A percentile compares a stretch with the other conserved stretches of the same genome.
phyloP scores from a whole-genome alignment of 1,140 invertebrate genomes.

The Philotrypesis tridentata region DNA sequence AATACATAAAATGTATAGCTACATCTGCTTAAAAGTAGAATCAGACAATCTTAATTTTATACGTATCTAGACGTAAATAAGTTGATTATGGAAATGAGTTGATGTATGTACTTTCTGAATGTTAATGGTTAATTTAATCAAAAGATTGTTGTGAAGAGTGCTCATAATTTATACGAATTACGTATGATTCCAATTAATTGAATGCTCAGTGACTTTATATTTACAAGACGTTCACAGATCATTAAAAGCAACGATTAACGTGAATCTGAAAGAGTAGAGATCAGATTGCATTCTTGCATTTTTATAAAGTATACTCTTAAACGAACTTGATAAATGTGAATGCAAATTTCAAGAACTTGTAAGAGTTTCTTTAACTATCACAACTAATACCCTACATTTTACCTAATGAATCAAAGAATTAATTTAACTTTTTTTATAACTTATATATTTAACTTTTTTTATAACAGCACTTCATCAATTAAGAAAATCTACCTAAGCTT shows the following conservation, averaged over 20 bases:
- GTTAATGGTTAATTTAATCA: conserved; percentile 41
- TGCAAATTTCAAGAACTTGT: conserved; percentile 14
- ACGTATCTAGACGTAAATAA: conserved; percentile 47
- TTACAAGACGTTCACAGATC: conserved; percentile 48
- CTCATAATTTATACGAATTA: conserved; percentile 35
- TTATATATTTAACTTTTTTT: conserved; percentile 3
- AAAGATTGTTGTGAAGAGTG: conserved; percentile 22
- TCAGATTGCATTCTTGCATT: conserved; percentile 47
- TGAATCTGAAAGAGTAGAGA: conserved; percentile 50
- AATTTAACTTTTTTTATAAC: conserved; percentile 11
- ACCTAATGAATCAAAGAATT: conserved; percentile 18
- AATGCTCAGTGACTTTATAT: conserved; percentile 47
- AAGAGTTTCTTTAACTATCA: conserved; percentile 34
- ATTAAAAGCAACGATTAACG: conserved; percentile 49
- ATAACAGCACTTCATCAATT: conserved; percentile 21
- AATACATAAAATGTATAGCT: conserved; percentile 38
- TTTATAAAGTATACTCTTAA: conserved; percentile 45
- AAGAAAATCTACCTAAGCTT: conserved; percentile 34
- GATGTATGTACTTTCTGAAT: conserved; percentile 43
- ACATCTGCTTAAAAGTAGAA: conserved; percentile 37
- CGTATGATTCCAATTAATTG: conserved; percentile 35
- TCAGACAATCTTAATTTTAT: conserved; percentile 41
- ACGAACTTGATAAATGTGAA: conserved; percentile 39
- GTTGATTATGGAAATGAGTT: conserved; percentile 41
- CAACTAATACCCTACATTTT: conserved; percentile 32